phyloP scores from a whole-genome alignment of 2,113 vertebrate species.

The Megaleporinus macrocephalus region DNA sequence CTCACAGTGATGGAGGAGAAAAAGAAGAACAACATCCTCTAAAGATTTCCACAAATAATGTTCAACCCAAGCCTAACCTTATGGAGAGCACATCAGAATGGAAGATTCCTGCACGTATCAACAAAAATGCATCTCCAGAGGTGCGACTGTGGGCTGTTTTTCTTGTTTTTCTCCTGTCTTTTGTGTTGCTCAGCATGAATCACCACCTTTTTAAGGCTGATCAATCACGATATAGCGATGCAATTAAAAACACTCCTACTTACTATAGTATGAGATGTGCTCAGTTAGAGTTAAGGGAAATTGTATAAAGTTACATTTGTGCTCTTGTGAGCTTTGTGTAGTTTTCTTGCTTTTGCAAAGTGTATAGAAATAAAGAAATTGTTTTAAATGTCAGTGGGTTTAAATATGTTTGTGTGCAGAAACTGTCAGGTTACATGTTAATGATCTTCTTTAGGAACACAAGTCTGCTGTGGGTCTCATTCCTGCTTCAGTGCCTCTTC shows the following conservation, averaged over 20 bases:
- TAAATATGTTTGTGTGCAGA: background rate
- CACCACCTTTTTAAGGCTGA: too few species aligned
- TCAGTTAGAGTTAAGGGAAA: too few species aligned
- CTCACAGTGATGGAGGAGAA: constrained; percentile 35
- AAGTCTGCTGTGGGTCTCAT: constrained; percentile 67
- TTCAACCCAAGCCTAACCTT: constrained; percentile 55
- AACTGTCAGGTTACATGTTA: background rate
- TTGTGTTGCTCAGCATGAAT: too few species aligned
- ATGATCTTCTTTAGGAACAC: constrained; percentile 70
- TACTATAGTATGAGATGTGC: too few species aligned
- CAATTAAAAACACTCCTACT: too few species aligned
- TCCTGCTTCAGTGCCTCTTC: constrained; percentile 51
- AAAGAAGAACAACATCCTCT: constrained; percentile 55
- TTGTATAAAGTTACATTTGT: background rate
- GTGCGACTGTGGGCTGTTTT: constrained; percentile 45
- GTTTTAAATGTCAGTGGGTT: too few species aligned
- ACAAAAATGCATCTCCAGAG: constrained; percentile 71
- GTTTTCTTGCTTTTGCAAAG: background rate
- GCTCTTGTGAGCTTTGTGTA: too few species aligned
- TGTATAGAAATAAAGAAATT: too few species aligned
- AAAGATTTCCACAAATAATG: constrained; percentile 54
- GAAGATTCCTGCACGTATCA: constrained; percentile 67
- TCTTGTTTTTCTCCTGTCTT: background rate
- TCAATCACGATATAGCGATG: too few species aligned
- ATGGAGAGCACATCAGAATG: constrained; percentile 65